phyloP scores from a whole-genome alignment of 2,797 vertebrate genomes.

The Intellagama lesueurii region DNA sequence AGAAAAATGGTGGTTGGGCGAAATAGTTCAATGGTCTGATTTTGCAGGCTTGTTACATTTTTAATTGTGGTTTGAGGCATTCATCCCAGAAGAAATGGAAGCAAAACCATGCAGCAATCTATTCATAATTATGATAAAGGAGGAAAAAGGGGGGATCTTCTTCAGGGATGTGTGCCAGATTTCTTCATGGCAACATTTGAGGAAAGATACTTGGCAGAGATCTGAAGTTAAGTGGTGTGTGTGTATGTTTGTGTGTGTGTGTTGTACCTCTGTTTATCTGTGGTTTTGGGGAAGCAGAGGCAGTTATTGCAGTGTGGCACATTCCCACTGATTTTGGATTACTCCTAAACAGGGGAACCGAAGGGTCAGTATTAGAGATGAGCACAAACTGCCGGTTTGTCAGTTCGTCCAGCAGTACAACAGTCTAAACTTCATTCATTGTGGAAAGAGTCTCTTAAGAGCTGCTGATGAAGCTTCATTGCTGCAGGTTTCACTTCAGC shows the following conservation, averaged over 20 bases:
- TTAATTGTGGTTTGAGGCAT: neutral
- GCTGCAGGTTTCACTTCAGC: too few species aligned
- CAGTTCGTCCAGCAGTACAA: too few species aligned
- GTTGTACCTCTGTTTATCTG: neutral
- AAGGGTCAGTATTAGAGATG: neutral
- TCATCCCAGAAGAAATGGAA: conserved; percentile 1
- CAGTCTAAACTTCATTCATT: too few species aligned
- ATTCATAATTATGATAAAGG: conserved; percentile 10
- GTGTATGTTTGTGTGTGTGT: neutral
- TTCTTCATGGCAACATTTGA: conserved; percentile 4
- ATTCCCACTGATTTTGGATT: neutral
- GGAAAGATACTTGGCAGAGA: neutral
- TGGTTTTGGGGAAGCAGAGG: neutral
- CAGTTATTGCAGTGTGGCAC: neutral
- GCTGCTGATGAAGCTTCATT: too few species aligned
- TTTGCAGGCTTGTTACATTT: neutral
- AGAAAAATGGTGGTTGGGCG: neutral
- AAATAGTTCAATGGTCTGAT: too few species aligned
- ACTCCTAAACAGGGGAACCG: neutral
- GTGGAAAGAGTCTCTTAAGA: too few species aligned
- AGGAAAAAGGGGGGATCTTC: neutral
- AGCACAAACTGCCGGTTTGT: too few species aligned
- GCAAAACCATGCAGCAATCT: conserved; percentile 9
- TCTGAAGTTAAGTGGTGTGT: conserved; percentile 8
- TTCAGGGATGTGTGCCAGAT: conserved; percentile 14